Conservation (phyloP, 1,140 invertebrate genomes). For the Anagrus nilaparvatae region DNA sequence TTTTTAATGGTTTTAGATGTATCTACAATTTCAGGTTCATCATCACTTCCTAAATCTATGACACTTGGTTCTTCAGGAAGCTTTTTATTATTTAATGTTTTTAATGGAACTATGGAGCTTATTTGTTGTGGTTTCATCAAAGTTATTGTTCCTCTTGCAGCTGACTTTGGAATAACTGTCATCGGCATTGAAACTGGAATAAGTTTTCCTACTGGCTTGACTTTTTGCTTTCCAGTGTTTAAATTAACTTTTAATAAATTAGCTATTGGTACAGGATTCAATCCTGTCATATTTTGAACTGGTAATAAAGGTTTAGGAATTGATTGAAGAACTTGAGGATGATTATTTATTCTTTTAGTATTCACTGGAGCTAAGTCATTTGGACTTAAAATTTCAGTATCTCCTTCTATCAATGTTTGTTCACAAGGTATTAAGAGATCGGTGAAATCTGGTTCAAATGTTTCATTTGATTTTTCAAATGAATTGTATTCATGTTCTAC, state of each 20-base stretch:
- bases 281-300: slow-evolving; percentile 7
- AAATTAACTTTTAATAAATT: slow-evolving; percentile 19
- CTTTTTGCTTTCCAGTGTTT: slow-evolving; percentile 7
- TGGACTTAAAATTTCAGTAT: slow-evolving; percentile 19
- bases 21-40: slow-evolving; percentile 21
- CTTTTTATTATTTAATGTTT: background rate
- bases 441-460: slow-evolving; percentile 1
- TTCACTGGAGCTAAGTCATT: slow-evolving; percentile 7
- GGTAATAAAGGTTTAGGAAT: slow-evolving; percentile 1
- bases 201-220: slow-evolving; percentile 11
- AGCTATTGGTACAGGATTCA: slow-evolving; percentile 23
- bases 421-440: slow-evolving; percentile 26
- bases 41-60: slow-evolving; percentile 37
- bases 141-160: background rate
- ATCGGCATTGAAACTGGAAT: slow-evolving; percentile 8
- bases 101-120: background rate
- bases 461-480: background rate
- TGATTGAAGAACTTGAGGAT: background rate
- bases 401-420: slow-evolving; percentile 30
- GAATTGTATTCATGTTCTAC: slow-evolving; percentile 15
- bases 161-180: background rate
- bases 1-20: too few relatives aligned
- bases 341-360: too few relatives aligned
- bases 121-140: slow-evolving; percentile 7
- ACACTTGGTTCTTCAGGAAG: slow-evolving; percentile 20